Evolutionary conservation across 2,888 invertebrate genomes (phyloP).

Genomic region (Caenorhabditis virilis): DNA sequence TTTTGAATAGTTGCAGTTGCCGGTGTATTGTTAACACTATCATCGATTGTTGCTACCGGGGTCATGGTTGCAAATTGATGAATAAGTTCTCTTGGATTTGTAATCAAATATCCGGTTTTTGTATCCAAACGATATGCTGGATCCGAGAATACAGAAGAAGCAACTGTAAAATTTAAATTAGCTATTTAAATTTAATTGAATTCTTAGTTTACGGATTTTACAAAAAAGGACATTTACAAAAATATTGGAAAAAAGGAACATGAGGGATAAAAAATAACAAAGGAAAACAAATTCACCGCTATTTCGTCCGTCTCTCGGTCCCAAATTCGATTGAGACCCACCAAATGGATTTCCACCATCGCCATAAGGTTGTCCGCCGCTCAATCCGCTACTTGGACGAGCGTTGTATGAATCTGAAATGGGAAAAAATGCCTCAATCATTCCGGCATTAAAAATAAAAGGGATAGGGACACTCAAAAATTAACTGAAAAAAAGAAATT

Average conservation of each 20-base stretch:
- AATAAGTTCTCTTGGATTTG: slow-evolving; percentile 67
- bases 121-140: slow-evolving; percentile 55
- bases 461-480: not conserved
- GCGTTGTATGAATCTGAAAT: slow-evolving; percentile 14
- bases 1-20: slow-evolving; percentile 49
- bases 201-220: too few relatives aligned
- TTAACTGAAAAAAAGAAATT: slow-evolving; percentile 4
- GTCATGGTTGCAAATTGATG: slow-evolving; percentile 67
- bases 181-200: too few relatives aligned
- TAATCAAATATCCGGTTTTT: slow-evolving; percentile 61
- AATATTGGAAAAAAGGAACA: slow-evolving; percentile 4
- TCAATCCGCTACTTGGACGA: slow-evolving; percentile 23
- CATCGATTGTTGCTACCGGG: slow-evolving; percentile 57
- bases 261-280: not conserved
- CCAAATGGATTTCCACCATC: slow-evolving; percentile 36
- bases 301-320: slow-evolving; percentile 43
- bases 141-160: slow-evolving; percentile 53
- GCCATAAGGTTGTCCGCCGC: slow-evolving; percentile 14
- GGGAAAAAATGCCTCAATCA: slow-evolving; percentile 15
- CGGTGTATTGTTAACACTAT: slow-evolving; percentile 49
- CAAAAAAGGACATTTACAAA: not conserved
- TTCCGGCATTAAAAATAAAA: slow-evolving; percentile 10
- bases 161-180: slow-evolving; percentile 22
- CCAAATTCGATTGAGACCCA: slow-evolving; percentile 27
- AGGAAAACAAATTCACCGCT: slow-evolving; percentile 30